Conservation (phyloP, 2,113 vertebrate species). For the Hirundichthys speculiger region DNA sequence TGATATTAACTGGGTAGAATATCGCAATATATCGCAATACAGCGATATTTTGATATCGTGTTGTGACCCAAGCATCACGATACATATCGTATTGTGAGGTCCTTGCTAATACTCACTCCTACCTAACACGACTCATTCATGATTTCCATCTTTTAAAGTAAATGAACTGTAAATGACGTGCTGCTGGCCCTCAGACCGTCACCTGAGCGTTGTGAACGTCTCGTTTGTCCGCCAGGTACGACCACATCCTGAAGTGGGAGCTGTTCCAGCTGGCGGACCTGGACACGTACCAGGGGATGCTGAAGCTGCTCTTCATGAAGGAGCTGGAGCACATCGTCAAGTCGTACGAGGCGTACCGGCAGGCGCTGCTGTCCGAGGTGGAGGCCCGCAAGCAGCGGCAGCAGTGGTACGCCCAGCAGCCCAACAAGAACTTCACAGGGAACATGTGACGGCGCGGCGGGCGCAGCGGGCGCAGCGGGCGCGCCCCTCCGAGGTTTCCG, state of each 20-base stretch:
- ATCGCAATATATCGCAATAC: too few species aligned
- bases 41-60: too few species aligned
- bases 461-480: background rate
- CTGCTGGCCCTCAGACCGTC: too few species aligned
- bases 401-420: constrained; percentile 93
- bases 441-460: constrained; percentile 73
- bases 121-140: too few species aligned
- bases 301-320: constrained; percentile 99
- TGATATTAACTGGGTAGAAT: too few species aligned
- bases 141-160: too few species aligned
- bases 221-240: constrained; percentile 82
- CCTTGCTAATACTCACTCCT: too few species aligned
- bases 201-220: too few species aligned
- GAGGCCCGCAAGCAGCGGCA: constrained; percentile 93
- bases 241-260: constrained; percentile 99
- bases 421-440: constrained; percentile 87
- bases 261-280: constrained; percentile 97
- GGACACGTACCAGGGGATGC: constrained; percentile 98
- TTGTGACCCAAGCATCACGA: too few species aligned
- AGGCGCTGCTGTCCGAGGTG: constrained; percentile 91
- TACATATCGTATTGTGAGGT: too few species aligned
- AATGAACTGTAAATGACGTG: too few species aligned
- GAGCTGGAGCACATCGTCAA: constrained; percentile 98
- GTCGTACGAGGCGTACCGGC: constrained; percentile 94
- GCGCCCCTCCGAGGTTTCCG: constrained; percentile 52